Base-by-base conservation (phyloP, 2,113 vertebrate species). In the Burhinus bistriatus region DNA sequence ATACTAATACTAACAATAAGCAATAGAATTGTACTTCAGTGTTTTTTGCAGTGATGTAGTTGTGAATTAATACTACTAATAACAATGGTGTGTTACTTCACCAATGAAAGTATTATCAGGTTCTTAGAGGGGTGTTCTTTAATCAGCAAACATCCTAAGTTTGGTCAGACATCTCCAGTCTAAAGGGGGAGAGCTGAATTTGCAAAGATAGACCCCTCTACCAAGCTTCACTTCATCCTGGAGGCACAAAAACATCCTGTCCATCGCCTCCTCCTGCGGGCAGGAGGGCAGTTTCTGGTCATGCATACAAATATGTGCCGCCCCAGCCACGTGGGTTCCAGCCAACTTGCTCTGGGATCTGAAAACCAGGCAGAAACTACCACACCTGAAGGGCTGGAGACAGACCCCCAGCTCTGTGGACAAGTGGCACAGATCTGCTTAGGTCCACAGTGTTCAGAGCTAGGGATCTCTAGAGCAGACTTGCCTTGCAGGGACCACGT, bases 241-340 rank as follows among this genome's bases (percentile, higher is more conserved):
- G 29, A 38, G 69, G 42, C 42, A 69, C 12, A n/a, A 40, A 69
- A 66, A 54, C 30, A n/a, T 11, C 17, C 23, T 17, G 36, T 38
- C 54, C 40, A 55, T 11, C 45, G n/a, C 25, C 26, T 30, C 26
- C 17, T 89, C 22, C 22, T 27, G 22, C 54, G 23, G 45, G 25
- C 58, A 64, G 29, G 17, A 77, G 45, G 69, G 42, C 11, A 70
- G 52, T 55, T 79, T 68, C 65, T 87, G 71, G 72, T 62, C 66
- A 73, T 0, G 3, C 47, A 54, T 9, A n/a, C 25, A 52, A 27
- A 6, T 26, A 34, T 7, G 27, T 20, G 54, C 19, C 1, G 5
- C 38, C 36, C 29, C 55, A 83, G 72, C 17, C 42, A 32, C 2
- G 32, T 12, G 42, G 32, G 32, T 57, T 79, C 47, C 32, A n/a